Evolutionary conservation across 2,888 invertebrate species (phyloP), one percentile per base, ranked within the genome.

Genomic region (Catocala sponsa): DNA sequence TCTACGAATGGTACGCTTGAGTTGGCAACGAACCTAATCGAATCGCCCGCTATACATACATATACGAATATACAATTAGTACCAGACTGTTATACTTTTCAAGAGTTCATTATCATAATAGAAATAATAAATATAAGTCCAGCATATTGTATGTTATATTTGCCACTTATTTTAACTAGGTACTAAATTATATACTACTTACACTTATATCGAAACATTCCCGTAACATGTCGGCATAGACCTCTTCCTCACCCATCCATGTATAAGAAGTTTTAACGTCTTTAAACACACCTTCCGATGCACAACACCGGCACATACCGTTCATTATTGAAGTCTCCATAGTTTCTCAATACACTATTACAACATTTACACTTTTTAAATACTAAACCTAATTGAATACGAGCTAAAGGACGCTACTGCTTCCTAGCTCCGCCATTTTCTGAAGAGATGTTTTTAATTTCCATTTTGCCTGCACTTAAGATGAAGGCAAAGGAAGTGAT

Each of bases 181-280:
- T 15, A 35, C 11, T 12, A 57, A 50, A 55, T 4, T 6, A 7
- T 13, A 57, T 32, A 53, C 61, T 62, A 86, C 91, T 89, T 78
- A 94, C 94, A 58, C 80, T 80, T 68, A 94, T 82, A 82, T 92
- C 87, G 78, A 94, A 92, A 83, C 93, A 93, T 78, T 92, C 91
- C 51, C 82, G 84, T 68, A 94, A 78, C 92, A 94, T 93, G 68
- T 93, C 91, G 13, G 87, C 84, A 65, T 94, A 94, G 6, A 94
- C 78, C 70, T 94, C 94, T 70, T 91, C 89, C 32, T 89, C 90
- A 57, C 92, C 94, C 91, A 94, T 92, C 94, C 94, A 94, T 59
- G 84, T 84, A 68, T 93, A 93, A 0, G 86, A 78, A 25, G 82
- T 81, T 71, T 86, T 86, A 59, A 94, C 80, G 78, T 92, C 91